phyloP scores from a whole-genome alignment of 2,888 invertebrate species.

The Pycnomerus fuliginosus region DNA sequence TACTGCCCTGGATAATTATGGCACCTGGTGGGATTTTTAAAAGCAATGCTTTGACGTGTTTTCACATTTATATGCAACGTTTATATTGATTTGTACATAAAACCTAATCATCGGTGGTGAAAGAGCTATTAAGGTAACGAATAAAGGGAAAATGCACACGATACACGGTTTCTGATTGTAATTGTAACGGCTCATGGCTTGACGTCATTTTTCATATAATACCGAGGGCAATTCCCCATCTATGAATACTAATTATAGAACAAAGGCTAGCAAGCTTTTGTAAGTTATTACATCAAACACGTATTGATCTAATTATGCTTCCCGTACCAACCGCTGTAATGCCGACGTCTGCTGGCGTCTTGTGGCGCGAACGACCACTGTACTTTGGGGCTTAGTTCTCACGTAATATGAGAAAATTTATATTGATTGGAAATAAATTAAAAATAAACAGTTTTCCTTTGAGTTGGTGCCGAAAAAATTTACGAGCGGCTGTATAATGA shows the following conservation, averaged over 20 bases:
- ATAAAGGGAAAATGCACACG: no score
- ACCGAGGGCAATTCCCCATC: slow-evolving; percentile 13
- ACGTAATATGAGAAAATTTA: no score
- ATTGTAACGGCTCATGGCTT: slow-evolving; percentile 10
- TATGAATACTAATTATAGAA: slow-evolving; percentile 20
- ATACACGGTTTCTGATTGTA: no score
- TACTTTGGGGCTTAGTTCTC: no score
- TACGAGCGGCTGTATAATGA: no score
- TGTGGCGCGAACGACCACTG: no score
- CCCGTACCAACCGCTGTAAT: slow-evolving; percentile 19
- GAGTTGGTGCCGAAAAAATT: no score
- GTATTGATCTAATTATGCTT: slow-evolving; percentile 22
- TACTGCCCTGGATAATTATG: slow-evolving; percentile 12
- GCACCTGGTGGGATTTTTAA: slow-evolving; percentile 9
- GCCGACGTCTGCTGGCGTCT: no score
- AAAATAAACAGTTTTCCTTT: no score
- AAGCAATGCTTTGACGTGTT: slow-evolving; percentile 4
- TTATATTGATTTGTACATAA: slow-evolving; percentile 16
- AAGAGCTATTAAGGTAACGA: no score
- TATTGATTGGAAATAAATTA: no score
- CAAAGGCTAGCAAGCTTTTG: slow-evolving; percentile 16
- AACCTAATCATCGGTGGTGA: slow-evolving; percentile 7
- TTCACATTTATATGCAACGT: slow-evolving; percentile 19
- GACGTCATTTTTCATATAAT: slow-evolving; percentile 11
- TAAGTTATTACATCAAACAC: slow-evolving; percentile 17